These are phyloP conservation scores for Ellobius talpinus DNA, from an alignment of 2,113 vertebrate species.

Conservation along the genomic window DNA sequence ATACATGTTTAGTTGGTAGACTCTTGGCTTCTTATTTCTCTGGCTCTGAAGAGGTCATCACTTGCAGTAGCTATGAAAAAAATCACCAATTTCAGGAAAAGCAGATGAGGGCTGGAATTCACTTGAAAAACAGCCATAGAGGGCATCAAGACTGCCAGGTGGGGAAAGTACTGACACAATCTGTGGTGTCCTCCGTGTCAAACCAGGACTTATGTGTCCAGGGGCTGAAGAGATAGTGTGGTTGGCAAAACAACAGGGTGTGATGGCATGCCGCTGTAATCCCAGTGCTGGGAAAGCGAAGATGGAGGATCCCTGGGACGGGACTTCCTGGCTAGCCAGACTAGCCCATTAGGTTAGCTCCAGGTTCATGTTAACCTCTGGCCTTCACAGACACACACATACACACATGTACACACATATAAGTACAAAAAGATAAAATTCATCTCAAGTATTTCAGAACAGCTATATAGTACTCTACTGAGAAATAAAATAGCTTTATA, in stretches of 20 bases:
- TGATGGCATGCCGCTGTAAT: too few species aligned
- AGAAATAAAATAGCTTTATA: not conserved
- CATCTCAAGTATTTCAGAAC: not conserved
- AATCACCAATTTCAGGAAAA: not conserved
- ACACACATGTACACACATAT: not conserved
- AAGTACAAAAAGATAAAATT: not conserved
- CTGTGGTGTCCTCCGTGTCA: not conserved
- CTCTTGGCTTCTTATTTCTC: conserved; percentile 33
- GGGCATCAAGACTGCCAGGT: not conserved
- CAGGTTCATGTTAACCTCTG: not conserved
- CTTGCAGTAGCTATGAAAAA: conserved; percentile 22
- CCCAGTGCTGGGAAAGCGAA: too few species aligned
- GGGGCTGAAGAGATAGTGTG: not conserved
- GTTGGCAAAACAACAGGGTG: not conserved
- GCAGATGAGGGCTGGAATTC: not conserved
- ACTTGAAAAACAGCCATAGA: conserved; percentile 33
- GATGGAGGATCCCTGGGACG: not conserved
- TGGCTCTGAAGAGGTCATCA: not conserved
- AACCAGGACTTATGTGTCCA: conserved; percentile 6
- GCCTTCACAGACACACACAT: not conserved
- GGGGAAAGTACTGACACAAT: conserved; percentile 14
- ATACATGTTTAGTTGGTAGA: conserved; percentile 24
- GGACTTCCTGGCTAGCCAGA: not conserved
- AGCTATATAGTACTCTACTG: not conserved
- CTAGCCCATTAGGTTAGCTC: not conserved